Base-by-base conservation (phyloP, 2,797 vertebrate genomes). In the Argentina silus region DNA sequence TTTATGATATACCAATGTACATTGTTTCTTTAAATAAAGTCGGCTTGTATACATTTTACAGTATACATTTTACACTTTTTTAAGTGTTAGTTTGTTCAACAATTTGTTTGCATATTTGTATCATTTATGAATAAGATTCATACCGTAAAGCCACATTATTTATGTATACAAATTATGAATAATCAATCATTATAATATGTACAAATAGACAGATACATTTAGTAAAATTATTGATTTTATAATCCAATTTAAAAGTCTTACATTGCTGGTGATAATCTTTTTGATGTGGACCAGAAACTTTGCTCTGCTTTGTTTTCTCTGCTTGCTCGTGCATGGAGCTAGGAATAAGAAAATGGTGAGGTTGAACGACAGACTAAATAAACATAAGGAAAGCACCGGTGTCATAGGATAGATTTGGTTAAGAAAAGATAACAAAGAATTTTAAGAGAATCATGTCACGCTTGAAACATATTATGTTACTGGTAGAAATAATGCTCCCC, bases 361-460 rank as follows among this genome's bases (percentile, higher is more conserved):
- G 83, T 87, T 86, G 81, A 89, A 81, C 76, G 83, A 79, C 83
- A 90, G 76, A 84, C 75, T 78, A 88, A 89, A 90, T 88, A 90
- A 89, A 86, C 85, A 73, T 47, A 55, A 14, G 81, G 69, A 78
- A 86, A 73, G 76, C 72, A 85, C 78, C 63, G 78, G 78, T 68
- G 51, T 53, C 14, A 81, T 70, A 14, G 23, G 55, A 17, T 79
- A 77, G 50, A 72, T 76, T 64, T 69, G 75, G 23, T 66, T 79
- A 59, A 78, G 67, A 83, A 57, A 77, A 70, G 50, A 65, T 11
- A 65, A 71, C 64, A 53, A 63, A 19, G 23, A 51, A 45, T 11
- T 47, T 8, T 10, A 36, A 17, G 53, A 14, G 51, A 59, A 17
- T 14, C 17, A 44, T 67, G 45, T 60, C 3, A 50, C 50, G 6